Percentiles rank a stretch among this genome's conserved stretches.
phyloP scores from a whole-genome alignment of 2,888 invertebrate species.

The Leptarthrus brevirostris region DNA sequence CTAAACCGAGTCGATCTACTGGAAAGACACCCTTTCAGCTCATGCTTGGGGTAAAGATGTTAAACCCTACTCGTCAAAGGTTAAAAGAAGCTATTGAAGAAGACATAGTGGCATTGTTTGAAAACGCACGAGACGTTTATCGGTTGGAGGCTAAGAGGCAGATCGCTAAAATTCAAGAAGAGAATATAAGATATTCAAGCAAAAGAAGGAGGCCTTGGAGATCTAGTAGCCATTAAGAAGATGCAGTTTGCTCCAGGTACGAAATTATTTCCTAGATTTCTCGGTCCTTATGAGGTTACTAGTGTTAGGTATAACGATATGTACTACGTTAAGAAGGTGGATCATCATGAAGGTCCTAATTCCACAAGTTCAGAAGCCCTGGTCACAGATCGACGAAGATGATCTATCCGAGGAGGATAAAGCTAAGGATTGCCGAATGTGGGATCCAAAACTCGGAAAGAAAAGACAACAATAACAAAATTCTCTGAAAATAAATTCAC shows the following conservation, averaged over 20 bases:
- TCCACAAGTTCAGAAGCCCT: constrained; percentile 49
- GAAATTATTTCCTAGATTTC: constrained; percentile 49
- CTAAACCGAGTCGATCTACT: not conserved
- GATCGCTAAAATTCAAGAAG: constrained; percentile 30
- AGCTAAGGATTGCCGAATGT: too few relatives aligned
- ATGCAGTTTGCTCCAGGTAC: constrained; percentile 51
- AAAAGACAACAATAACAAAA: too few relatives aligned
- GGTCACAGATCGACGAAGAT: constrained; percentile 14
- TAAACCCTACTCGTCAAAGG: not conserved
- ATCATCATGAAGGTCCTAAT: constrained; percentile 49
- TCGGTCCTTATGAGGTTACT: constrained; percentile 50
- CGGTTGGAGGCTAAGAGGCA: constrained; percentile 52
- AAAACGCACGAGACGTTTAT: not conserved
- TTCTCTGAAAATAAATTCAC: too few relatives aligned
- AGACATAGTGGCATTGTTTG: constrained; percentile 9
- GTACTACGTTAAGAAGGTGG: constrained; percentile 49
- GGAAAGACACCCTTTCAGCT: not conserved
- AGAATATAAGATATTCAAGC: not conserved
- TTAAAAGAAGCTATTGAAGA: constrained; percentile 2
- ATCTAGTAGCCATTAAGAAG: constrained; percentile 41
- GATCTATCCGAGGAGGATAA: too few relatives aligned
- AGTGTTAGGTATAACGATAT: constrained; percentile 47
- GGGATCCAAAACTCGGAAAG: not conserved
- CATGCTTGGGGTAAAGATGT: constrained; percentile 39
- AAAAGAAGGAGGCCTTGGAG: not conserved